phyloP scores from a whole-genome alignment of 2,888 invertebrate genomes.

The Drosophila robusta region DNA sequence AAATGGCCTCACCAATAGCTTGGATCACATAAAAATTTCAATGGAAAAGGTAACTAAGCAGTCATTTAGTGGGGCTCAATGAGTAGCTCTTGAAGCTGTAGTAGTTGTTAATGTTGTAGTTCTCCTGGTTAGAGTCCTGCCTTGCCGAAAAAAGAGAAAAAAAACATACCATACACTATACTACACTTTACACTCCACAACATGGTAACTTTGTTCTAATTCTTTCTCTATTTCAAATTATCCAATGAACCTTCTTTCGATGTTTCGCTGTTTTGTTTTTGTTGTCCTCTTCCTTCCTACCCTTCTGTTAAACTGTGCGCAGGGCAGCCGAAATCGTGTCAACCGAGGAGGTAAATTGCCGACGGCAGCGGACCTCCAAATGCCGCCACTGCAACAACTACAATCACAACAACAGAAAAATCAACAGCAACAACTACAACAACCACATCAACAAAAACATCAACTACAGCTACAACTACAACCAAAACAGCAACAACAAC shows the following conservation, averaged over 20 bases:
- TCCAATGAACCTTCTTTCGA: slow-evolving; percentile 40
- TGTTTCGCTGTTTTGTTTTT: slow-evolving; percentile 55
- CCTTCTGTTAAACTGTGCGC: slow-evolving; percentile 39
- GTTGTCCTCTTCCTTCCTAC: slow-evolving; percentile 33
- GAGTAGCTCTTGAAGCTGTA: background rate
- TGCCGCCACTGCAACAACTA: slow-evolving; percentile 49
- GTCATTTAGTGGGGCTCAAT: background rate
- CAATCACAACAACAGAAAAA: slow-evolving; percentile 39
- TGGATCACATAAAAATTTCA: slow-evolving; percentile 81
- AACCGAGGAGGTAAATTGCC: slow-evolving; percentile 68
- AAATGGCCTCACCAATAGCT: slow-evolving; percentile 78
- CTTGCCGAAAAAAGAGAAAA: slow-evolving; percentile 22
- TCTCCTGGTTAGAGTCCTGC: slow-evolving; percentile 27
- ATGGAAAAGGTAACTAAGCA: slow-evolving; percentile 80
- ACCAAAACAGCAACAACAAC: slow-evolving; percentile 41
- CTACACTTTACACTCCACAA: slow-evolving; percentile 28
- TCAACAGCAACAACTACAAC: slow-evolving; percentile 46
- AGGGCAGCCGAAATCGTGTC: slow-evolving; percentile 68
- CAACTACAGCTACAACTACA: slow-evolving; percentile 31
- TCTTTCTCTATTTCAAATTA: slow-evolving; percentile 58
- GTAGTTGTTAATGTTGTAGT: slow-evolving; percentile 17
- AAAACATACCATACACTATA: slow-evolving; percentile 18
- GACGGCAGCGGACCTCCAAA: slow-evolving; percentile 54
- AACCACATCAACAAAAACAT: slow-evolving; percentile 41
- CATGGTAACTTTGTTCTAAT: slow-evolving; percentile 63